Evolutionary conservation across 30 jellyfish, hydroid and myxozoan species (phyloP).

Genomic region (Turritopsis dohrnii): DNA sequence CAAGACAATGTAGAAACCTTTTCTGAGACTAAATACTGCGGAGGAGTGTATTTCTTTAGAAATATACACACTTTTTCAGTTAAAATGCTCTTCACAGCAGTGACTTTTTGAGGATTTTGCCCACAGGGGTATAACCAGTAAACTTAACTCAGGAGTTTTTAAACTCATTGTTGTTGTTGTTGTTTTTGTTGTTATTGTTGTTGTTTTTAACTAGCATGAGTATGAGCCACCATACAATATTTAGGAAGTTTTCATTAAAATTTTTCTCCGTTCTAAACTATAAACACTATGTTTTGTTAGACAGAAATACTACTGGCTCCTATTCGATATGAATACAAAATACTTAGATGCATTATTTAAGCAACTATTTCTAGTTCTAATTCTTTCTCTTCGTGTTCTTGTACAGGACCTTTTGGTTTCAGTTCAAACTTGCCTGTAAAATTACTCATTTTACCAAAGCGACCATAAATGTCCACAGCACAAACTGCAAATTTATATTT

Average conservation of each 20-base stretch:
- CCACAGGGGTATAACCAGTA: too few species aligned
- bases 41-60: too few species aligned
- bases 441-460: conserved; percentile 40
- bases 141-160: too few species aligned
- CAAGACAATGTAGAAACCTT: too few species aligned
- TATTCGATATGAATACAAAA: not conserved
- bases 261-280: not conserved
- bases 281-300: not conserved
- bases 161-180: too few species aligned
- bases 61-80: too few species aligned
- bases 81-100: too few species aligned
- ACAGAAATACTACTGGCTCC: not conserved
- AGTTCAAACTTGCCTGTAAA: conserved; percentile 40
- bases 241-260: not conserved
- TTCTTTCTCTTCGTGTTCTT: conserved; percentile 1
- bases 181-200: too few species aligned
- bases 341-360: not conserved
- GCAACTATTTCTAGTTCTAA: conserved; percentile 7
- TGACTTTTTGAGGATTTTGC: too few species aligned
- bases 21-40: too few species aligned
- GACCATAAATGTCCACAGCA: conserved; percentile 42
- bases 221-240: too few species aligned
- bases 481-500: conserved; percentile 42
- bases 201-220: too few species aligned
- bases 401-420: conserved; percentile 15